Evolutionary conservation across 2,113 vertebrate species (phyloP).

Genomic region (Dendropsophus ebraccatus): DNA sequence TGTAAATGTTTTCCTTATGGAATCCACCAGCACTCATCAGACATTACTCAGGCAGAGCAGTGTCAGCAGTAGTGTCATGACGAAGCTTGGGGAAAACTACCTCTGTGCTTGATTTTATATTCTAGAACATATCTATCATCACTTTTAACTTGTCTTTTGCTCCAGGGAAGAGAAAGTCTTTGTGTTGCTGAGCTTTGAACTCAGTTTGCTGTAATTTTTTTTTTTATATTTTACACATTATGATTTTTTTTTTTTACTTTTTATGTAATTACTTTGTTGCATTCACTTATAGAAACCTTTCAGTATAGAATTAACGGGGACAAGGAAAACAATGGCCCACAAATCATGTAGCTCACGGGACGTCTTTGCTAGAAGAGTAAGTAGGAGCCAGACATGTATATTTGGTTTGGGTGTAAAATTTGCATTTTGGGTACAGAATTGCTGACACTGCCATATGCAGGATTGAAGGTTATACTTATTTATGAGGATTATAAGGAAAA

Average conservation of each 20-base stretch:
- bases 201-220: constrained; percentile 36
- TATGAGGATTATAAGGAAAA: not conserved
- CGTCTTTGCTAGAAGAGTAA: not conserved
- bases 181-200: constrained; percentile 40
- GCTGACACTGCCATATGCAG: not conserved
- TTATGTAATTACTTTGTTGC: constrained; percentile 14
- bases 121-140: constrained; percentile 52
- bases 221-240: constrained; percentile 10
- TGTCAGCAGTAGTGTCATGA: constrained; percentile 53
- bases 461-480: not conserved
- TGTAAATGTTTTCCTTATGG: constrained; percentile 53
- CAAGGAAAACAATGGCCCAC: too few relatives aligned
- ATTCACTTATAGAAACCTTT: not conserved
- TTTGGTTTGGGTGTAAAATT: not conserved
- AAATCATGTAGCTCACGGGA: too few relatives aligned
- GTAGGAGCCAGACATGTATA: too few relatives aligned
- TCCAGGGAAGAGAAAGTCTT: constrained; percentile 42
- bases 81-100: constrained; percentile 42
- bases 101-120: constrained; percentile 54
- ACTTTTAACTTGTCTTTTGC: constrained; percentile 56
- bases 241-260: constrained; percentile 35
- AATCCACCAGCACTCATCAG: constrained; percentile 20
- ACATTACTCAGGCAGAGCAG: constrained; percentile 36
- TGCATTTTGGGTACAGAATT: too few relatives aligned
- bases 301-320: not conserved